Evolutionary conservation across 2,888 invertebrate genomes (phyloP).

Genomic region (Lasioglossum leucozonium): DNA sequence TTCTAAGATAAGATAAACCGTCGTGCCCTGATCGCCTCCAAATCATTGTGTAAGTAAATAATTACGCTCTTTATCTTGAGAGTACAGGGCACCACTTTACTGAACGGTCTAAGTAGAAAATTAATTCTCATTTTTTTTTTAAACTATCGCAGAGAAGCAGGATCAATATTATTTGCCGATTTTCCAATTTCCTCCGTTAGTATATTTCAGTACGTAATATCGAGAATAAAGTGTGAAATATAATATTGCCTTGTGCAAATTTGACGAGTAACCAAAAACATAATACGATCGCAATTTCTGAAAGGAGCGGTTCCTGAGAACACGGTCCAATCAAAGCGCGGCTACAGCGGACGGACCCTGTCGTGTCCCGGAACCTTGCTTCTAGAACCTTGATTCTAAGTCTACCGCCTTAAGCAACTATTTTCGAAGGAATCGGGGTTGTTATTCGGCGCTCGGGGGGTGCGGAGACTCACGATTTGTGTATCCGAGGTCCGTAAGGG

Average conservation of each 20-base stretch:
- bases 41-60: background rate
- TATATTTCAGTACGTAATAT: background rate
- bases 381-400: too few species aligned
- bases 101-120: background rate
- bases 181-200: background rate
- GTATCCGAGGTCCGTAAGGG: conserved; percentile 60
- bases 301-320: too few species aligned
- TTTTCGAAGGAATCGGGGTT: background rate
- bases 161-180: background rate
- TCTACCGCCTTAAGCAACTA: too few species aligned
- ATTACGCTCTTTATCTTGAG: background rate
- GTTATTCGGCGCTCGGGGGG: background rate
- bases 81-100: background rate
- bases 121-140: background rate
- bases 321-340: too few species aligned
- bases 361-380: too few species aligned
- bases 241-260: background rate
- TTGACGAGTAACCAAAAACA: background rate
- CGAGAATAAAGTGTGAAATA: background rate
- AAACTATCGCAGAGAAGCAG: background rate
- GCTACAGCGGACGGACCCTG: too few species aligned
- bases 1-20: conserved; percentile 1
- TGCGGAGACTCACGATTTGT: conserved; percentile 62
- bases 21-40: background rate
- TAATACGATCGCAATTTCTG: background rate